Evolutionary conservation across 2,888 invertebrate species (phyloP).

Genomic region (Patella caerulea): DNA sequence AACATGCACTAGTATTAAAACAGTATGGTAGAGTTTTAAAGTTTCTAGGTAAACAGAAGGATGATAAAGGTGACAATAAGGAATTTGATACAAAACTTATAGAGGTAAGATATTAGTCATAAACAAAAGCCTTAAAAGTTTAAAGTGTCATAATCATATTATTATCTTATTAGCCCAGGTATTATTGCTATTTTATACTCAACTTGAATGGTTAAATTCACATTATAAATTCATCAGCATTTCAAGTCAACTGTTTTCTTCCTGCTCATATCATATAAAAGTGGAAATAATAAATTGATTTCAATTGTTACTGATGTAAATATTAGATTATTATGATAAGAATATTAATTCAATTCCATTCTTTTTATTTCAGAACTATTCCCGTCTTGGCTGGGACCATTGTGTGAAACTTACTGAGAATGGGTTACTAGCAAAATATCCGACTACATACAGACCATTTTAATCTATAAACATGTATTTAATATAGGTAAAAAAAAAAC

Average conservation of each 20-base stretch:
- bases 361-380: constrained; percentile 76
- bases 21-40: constrained; percentile 89
- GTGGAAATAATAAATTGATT: neutral
- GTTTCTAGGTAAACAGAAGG: constrained; percentile 81
- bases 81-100: constrained; percentile 48
- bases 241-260: no score
- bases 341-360: neutral
- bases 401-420: constrained; percentile 76
- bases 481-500: no score
- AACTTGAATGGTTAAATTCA: no score
- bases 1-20: constrained; percentile 83
- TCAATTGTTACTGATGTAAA: neutral
- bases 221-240: no score
- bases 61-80: constrained; percentile 80
- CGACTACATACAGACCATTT: constrained; percentile 81
- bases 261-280: no score
- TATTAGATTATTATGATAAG: neutral
- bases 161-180: no score
- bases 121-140: neutral
- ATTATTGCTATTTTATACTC: no score
- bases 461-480: constrained; percentile 60
- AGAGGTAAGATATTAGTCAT: constrained; percentile 38
- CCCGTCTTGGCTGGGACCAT: constrained; percentile 81
- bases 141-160: no score
- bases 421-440: constrained; percentile 80